A percentile compares a stretch with the other conserved stretches of the same genome.
Conservation (phyloP, 2,797 vertebrate species). For the Trichosurus vulpecula region DNA sequence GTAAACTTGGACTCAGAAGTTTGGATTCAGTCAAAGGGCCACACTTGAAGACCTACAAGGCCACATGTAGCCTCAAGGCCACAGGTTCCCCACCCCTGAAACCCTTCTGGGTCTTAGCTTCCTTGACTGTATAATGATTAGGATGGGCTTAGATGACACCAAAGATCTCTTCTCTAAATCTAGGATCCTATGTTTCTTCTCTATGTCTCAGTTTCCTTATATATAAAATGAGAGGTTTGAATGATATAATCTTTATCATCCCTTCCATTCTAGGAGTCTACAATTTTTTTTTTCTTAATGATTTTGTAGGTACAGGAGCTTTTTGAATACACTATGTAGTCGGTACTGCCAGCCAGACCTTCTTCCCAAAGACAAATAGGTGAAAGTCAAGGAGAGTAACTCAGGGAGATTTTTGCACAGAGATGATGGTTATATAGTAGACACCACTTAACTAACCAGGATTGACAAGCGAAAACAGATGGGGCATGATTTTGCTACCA, state of each 20-base stretch:
- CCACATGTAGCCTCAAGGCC: no score
- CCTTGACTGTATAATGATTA: not conserved
- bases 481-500: not conserved
- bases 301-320: constrained; percentile 36
- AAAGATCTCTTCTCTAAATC: not conserved
- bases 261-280: not conserved
- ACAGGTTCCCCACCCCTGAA: no score
- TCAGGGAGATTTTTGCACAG: constrained; percentile 6
- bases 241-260: not conserved
- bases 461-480: not conserved
- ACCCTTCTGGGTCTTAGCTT: not conserved
- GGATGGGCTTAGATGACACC: not conserved
- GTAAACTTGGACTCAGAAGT: no score
- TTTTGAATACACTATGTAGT: constrained; percentile 41
- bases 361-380: constrained; percentile 38
- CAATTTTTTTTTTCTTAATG: constrained; percentile 41
- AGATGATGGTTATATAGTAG: not conserved
- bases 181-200: not conserved
- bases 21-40: no score
- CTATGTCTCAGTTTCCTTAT: not conserved
- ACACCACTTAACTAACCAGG: not conserved
- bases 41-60: no score
- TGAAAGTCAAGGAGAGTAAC: not conserved
- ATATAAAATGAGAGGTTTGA: not conserved
- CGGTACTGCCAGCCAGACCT: not conserved